phyloP scores from a whole-genome alignment of 2,113 vertebrate genomes.

The Nematolebias whitei region DNA sequence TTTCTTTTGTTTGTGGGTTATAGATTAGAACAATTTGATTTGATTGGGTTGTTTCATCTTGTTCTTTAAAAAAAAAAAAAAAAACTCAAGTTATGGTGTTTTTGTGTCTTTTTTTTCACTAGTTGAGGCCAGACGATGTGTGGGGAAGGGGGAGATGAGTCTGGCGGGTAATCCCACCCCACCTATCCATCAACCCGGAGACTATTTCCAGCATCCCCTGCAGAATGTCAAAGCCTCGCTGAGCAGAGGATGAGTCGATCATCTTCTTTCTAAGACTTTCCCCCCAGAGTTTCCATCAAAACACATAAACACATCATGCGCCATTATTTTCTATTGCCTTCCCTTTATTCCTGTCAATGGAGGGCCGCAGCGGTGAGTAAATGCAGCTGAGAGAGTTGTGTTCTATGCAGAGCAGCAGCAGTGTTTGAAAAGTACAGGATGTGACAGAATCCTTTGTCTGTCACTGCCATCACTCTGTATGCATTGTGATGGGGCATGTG shows the following conservation, averaged over 20 bases:
- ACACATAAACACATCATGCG: constrained; percentile 69
- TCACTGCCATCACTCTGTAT: constrained; percentile 58
- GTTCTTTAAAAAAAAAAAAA: constrained; percentile 22
- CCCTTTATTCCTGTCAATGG: constrained; percentile 26
- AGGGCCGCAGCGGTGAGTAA: constrained; percentile 30
- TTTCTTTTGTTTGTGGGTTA: constrained; percentile 4
- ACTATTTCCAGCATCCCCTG: constrained; percentile 68
- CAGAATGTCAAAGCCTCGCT: constrained; percentile 68
- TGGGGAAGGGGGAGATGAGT: constrained; percentile 57
- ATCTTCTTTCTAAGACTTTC: constrained; percentile 64
- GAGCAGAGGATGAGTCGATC: constrained; percentile 74
- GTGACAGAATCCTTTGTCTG: constrained; percentile 66
- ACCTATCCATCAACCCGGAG: constrained; percentile 76
- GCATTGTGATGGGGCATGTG: constrained; percentile 54
- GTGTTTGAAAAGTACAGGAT: constrained; percentile 59
- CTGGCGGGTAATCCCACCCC: constrained; percentile 71
- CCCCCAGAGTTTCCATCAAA: constrained; percentile 66
- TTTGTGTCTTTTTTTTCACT: constrained; percentile 44
- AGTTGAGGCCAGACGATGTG: constrained; percentile 42
- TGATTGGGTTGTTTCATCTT: constrained; percentile 15
- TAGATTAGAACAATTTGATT: constrained; percentile 10
- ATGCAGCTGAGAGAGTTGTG: constrained; percentile 32
- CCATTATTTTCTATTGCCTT: constrained; percentile 59
- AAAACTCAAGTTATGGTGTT: constrained; percentile 20
- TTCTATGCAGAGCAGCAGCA: constrained; percentile 52